Base-by-base conservation (phyloP, 2,888 invertebrate genomes). In the Doris montereyensis region DNA sequence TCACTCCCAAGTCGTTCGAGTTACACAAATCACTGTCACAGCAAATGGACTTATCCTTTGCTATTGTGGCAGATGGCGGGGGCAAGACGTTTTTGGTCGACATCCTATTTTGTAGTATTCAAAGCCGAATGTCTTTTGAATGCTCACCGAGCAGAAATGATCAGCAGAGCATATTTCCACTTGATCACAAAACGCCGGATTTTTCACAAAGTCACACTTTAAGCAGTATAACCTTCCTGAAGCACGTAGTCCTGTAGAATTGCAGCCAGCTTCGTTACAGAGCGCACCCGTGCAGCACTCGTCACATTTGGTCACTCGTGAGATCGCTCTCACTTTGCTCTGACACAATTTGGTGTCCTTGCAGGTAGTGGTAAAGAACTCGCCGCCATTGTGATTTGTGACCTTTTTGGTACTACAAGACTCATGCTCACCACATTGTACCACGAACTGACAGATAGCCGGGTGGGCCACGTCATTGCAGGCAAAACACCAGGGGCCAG, bases 401-500 rank as follows among this genome's bases (percentile, higher is more conserved):
- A 10, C 58, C 5, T 17, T 28, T 30, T 74, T 60, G 28, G 74
- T 74, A 32, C 30, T 28, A 32, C 74, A 74, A 21, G 32, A 24
- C 58, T 74, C 74, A n/a, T 74, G 74, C n/a, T 74, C 74, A 1
- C 74, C 74, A 32, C 74, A 74, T 28, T 74, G 74, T 13, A 58
- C 26, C 1, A 74, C 74, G 24, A 30, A 24, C 30, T 58, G 58
- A 28, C 74, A 74, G 24, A 74, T 74, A 30, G 60, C 58, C n/a
- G 74, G 74, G 21, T 74, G 74, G 30, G 58, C 26, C 5, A 24
- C 60, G 26, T 74, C 58, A 17, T 41, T 24, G 21, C 74, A 74
- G 17, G n/a, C 17, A 26, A 74, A 74, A 30, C 74, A 74, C 74
- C 74, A 74, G 5, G 74, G 74, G 1, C 74, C 74, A 24, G 8